Conservation (phyloP, 2,888 invertebrate genomes). For the Drosophila rellima region DNA sequence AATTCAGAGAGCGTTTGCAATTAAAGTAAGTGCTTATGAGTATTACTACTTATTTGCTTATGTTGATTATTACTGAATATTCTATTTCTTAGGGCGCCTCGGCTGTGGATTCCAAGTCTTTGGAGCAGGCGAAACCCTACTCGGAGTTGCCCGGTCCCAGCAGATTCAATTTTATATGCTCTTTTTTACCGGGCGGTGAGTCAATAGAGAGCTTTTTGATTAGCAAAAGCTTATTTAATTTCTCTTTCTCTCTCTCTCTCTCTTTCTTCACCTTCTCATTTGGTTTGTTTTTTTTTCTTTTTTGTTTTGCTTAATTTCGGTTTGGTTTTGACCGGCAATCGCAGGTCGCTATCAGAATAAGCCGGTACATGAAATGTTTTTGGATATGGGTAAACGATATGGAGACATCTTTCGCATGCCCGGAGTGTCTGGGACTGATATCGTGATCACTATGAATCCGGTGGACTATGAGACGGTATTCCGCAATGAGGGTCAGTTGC, state of each 20-base stretch:
- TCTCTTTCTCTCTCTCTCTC: background rate
- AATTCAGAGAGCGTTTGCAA: slow-evolving; percentile 27
- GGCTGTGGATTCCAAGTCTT: background rate
- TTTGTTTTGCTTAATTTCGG: background rate
- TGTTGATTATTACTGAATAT: background rate
- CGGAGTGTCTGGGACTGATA: slow-evolving; percentile 76
- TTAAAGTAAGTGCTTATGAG: slow-evolving; percentile 18
- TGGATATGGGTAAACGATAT: slow-evolving; percentile 66
- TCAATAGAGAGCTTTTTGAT: slow-evolving; percentile 18
- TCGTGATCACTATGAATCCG: slow-evolving; percentile 86
- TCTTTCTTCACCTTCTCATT: background rate
- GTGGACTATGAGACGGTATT: slow-evolving; percentile 86
- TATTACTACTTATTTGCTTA: background rate
- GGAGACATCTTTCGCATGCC: slow-evolving; percentile 86
- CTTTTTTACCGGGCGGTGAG: slow-evolving; percentile 80
- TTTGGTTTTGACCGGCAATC: slow-evolving; percentile 16
- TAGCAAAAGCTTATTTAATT: slow-evolving; percentile 14
- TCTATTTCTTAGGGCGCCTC: slow-evolving; percentile 24
- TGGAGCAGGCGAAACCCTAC: slow-evolving; percentile 74
- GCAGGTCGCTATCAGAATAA: slow-evolving; percentile 60
- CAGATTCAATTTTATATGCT: slow-evolving; percentile 63
- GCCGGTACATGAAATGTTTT: slow-evolving; percentile 63
- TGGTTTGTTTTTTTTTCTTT: background rate
- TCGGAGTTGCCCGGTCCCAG: slow-evolving; percentile 77
- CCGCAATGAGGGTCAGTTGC: slow-evolving; percentile 86